Evolutionary conservation across 1,140 invertebrate species (phyloP).

Genomic region (Acromyrmex echinatior): DNA sequence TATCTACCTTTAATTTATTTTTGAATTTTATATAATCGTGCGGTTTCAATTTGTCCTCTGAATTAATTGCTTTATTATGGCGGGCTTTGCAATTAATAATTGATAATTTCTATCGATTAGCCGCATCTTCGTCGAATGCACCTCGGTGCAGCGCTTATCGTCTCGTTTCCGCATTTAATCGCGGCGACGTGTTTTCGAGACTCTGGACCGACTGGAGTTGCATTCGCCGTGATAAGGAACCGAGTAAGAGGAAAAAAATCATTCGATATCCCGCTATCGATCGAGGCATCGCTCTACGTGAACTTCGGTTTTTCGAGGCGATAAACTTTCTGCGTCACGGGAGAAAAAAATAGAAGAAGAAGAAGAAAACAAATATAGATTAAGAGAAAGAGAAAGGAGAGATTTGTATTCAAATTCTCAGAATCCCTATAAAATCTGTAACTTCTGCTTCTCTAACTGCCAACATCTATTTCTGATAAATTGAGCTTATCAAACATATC

Average conservation of each 20-base stretch:
- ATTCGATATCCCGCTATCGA: constrained; percentile 57
- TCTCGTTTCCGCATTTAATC: constrained; percentile 56
- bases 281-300: constrained; percentile 68
- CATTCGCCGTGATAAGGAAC: constrained; percentile 40
- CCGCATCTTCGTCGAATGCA: constrained; percentile 40
- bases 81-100: constrained; percentile 26
- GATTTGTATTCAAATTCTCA: background rate
- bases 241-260: constrained; percentile 57
- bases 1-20: background rate
- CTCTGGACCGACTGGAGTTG: constrained; percentile 56
- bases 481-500: background rate
- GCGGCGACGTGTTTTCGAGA: constrained; percentile 55
- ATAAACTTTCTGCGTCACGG: constrained; percentile 65
- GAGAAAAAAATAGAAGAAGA: constrained; percentile 51
- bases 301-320: constrained; percentile 69
- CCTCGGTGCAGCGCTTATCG: constrained; percentile 34
- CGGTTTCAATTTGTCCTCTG: background rate
- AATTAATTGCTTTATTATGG: constrained; percentile 27
- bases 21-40: background rate
- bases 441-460: background rate
- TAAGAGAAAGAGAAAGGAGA: constrained; percentile 23
- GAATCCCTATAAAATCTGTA: constrained; percentile 12
- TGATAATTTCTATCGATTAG: constrained; percentile 47
- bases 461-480: background rate
- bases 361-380: constrained; percentile 42